A percentile compares a stretch with the other conserved stretches of the same genome.
Conservation (phyloP, 2,797 vertebrate species). For the Cheirogaleus major region DNA sequence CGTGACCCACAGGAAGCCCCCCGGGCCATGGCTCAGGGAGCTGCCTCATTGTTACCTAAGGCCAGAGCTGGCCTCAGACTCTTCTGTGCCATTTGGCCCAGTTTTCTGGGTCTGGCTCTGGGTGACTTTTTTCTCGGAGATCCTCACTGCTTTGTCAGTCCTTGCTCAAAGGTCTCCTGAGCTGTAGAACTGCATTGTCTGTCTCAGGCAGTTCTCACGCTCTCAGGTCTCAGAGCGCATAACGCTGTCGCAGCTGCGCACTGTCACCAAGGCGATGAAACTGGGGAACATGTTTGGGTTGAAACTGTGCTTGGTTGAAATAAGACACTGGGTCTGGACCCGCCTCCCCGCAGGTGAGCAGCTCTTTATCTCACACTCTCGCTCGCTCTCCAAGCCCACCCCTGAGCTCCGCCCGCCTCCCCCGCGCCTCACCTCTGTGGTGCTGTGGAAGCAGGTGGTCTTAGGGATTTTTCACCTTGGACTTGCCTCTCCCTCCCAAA, state of each 20-base stretch:
- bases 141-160: neutral
- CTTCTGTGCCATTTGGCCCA: neutral
- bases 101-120: neutral
- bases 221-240: slow-evolving; percentile 9
- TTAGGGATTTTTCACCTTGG: neutral
- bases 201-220: neutral
- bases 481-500: neutral
- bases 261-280: neutral
- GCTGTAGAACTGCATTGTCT: neutral
- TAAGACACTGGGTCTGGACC: neutral
- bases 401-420: neutral
- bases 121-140: slow-evolving; percentile 34
- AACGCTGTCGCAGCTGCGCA: neutral
- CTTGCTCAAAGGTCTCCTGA: slow-evolving; percentile 38
- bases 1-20: neutral
- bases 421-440: too few relatives aligned
- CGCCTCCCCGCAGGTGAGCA: accelerated
- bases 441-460: neutral
- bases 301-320: neutral
- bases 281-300: neutral
- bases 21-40: neutral
- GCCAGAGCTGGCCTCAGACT: neutral
- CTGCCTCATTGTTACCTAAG: neutral
- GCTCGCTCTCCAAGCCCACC: neutral
- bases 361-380: neutral